Conservation (phyloP, 2,113 vertebrate species). For the Heteronetta atricapilla region DNA sequence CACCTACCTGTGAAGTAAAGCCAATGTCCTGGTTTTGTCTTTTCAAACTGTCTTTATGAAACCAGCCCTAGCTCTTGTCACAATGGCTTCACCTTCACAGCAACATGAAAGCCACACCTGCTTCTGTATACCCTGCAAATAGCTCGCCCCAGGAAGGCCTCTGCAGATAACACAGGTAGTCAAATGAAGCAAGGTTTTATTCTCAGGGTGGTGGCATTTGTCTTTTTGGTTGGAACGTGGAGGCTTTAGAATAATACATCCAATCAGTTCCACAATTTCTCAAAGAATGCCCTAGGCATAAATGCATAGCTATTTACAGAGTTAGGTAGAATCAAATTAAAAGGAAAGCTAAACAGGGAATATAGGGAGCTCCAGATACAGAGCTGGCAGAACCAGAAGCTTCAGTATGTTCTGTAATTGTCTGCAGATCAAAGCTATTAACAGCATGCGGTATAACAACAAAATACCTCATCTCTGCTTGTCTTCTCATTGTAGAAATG, state of each 20-base stretch:
- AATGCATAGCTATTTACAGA: conserved; percentile 55
- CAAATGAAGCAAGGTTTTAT: conserved; percentile 52
- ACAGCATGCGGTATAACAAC: conserved; percentile 1
- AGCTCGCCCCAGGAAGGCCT: conserved; percentile 41
- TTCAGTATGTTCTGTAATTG: not conserved
- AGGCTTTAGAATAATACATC: conserved; percentile 52
- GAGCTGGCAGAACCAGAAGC: conserved; percentile 7
- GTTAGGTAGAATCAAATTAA: conserved; percentile 18
- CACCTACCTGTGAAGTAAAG: conserved; percentile 53
- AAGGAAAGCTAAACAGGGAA: conserved; percentile 11
- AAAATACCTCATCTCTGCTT: conserved; percentile 34
- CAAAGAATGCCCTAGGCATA: not conserved
- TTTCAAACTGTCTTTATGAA: conserved; percentile 51
- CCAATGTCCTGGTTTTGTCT: conserved; percentile 49
- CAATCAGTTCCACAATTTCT: not conserved
- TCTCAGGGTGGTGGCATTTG: conserved; percentile 34
- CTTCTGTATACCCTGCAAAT: conserved; percentile 47
- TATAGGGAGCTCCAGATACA: not conserved
- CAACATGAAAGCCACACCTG: conserved; percentile 53
- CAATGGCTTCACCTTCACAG: conserved; percentile 60
- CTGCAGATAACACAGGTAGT: conserved; percentile 26
- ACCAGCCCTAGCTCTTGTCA: conserved; percentile 37
- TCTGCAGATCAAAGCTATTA: conserved; percentile 22
- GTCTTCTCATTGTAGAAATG: not conserved
- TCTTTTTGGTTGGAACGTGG: conserved; percentile 10